These are phyloP conservation scores for Atta texana DNA, from an alignment of 1,140 invertebrate species.

Conservation along the genomic window DNA sequence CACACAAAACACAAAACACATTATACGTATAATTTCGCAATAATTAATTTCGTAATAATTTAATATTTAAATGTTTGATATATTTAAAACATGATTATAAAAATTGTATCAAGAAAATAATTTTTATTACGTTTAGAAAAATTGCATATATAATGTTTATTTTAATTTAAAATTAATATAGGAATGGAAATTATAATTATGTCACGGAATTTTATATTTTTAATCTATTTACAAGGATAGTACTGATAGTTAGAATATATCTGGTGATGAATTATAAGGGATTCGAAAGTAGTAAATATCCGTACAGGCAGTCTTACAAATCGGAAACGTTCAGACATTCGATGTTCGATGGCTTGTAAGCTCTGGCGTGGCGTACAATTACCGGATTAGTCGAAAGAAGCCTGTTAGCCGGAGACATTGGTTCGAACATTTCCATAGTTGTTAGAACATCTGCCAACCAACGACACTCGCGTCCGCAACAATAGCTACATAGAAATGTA, in stretches of 20 bases:
- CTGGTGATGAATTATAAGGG: neutral
- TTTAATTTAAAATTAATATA: neutral
- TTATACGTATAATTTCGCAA: neutral
- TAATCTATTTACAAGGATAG: too few relatives aligned
- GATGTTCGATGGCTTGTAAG: slow-evolving; percentile 38
- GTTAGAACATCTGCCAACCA: slow-evolving; percentile 74
- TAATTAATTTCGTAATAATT: slow-evolving; percentile 13
- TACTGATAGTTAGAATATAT: too few relatives aligned
- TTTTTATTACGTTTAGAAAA: neutral
- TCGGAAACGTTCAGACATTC: slow-evolving; percentile 17
- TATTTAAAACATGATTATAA: neutral
- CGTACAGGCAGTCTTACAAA: neutral
- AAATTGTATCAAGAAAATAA: neutral
- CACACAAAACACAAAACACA: too few relatives aligned
- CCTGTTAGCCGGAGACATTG: slow-evolving; percentile 53
- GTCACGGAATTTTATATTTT: too few relatives aligned
- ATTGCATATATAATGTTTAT: neutral
- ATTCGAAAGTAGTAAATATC: neutral
- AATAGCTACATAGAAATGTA: slow-evolving; percentile 32
- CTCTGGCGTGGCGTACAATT: slow-evolving; percentile 69
- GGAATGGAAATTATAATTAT: neutral
- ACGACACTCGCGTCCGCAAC: slow-evolving; percentile 32
- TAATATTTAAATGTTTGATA: neutral
- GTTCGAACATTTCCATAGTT: slow-evolving; percentile 69
- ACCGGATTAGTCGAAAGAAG: slow-evolving; percentile 72